phyloP scores from a whole-genome alignment of 2,797 vertebrate genomes.

The Saxicola maurus region DNA sequence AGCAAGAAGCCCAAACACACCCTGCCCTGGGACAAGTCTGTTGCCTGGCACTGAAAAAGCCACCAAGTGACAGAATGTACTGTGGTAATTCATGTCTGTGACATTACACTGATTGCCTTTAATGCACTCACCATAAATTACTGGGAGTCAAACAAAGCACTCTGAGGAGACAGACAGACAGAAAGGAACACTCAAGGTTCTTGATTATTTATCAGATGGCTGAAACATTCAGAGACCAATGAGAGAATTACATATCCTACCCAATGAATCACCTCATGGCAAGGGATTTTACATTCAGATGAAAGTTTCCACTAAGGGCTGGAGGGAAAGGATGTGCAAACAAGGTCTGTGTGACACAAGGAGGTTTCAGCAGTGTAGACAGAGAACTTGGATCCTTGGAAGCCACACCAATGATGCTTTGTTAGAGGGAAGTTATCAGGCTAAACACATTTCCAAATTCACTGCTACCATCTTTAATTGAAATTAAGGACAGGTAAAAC shows the following conservation, averaged over 20 bases:
- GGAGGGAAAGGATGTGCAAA: background rate
- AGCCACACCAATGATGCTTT: background rate
- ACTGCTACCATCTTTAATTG: background rate
- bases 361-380: background rate
- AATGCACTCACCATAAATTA: constrained; percentile 37
- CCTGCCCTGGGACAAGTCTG: background rate
- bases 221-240: background rate
- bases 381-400: background rate
- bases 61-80: background rate
- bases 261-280: background rate
- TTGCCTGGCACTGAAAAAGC: background rate
- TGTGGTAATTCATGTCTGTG: background rate
- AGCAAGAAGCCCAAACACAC: background rate
- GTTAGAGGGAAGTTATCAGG: background rate
- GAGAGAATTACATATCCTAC: background rate
- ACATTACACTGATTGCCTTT: constrained; percentile 3
- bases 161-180: constrained; percentile 12
- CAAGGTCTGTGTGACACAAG: background rate
- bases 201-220: constrained; percentile 35
- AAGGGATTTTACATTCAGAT: background rate
- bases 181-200: constrained; percentile 17
- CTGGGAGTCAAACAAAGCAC: background rate
- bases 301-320: background rate
- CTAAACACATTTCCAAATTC: background rate
- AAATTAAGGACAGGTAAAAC: background rate